Base-by-base conservation (phyloP, 2,797 vertebrate genomes). In the Fistularia commersonii region DNA sequence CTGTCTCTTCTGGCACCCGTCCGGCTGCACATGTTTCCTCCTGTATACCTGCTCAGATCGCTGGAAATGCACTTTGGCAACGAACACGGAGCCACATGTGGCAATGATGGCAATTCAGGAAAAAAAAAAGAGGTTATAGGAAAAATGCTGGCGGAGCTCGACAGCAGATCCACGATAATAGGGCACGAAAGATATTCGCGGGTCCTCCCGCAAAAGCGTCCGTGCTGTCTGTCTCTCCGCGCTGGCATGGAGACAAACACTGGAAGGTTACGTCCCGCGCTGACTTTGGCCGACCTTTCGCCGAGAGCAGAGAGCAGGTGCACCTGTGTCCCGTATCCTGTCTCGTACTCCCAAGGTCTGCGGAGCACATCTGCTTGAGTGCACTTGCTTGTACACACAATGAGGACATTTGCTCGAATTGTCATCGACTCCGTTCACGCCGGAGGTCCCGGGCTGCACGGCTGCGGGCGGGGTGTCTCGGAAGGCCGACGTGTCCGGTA, bases 1-100 rank as follows among this genome's bases (percentile, higher is more conserved):
- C 84, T 87, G 87, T 87, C 87, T 83, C 74, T 72, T 72, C 77
- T 86, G 85, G 87, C 89, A 90, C 73, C 33, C 63, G 72, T 79
- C 83, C 77, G 74, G 73, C 72, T 81, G 76, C 82, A 88, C 78
- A 80, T 85, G 84, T 87, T 86, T 86, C 74, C 77, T 83, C 79
- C 76, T 87, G 84, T 88, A 86, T 88, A 87, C 89, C 87, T 88
- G 85, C 74, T 74, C 80, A 72, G 64, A 83, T 78, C 59, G 50
- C 77, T 81, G 81, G 80, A 85, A 83, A 83, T 75, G 79, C 64
- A 76, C 77, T 79, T 76, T 87, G 84, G 87, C 85, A 85, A 69
- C 67, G 7, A n/a, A 35, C 52, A 3, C 32, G 0, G 60, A 63
- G 77, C 74, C 78, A 72, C 77, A 59, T 79, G 86, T 70, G 79